These are phyloP conservation scores for Diaphora mendica DNA, from an alignment of 2,888 invertebrate genomes.

Conservation along the genomic window DNA sequence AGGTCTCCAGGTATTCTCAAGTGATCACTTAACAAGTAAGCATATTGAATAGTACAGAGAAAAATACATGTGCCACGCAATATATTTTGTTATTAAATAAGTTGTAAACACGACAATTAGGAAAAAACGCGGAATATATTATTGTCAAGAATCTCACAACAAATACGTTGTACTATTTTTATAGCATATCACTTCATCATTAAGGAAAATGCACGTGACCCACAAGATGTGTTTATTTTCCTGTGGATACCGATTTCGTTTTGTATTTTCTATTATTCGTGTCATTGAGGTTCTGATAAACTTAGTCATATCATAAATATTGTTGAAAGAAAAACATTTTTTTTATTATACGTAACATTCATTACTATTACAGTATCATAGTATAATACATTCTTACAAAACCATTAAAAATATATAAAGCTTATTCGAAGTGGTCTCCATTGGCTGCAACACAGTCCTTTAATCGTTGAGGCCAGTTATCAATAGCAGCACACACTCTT, in stretches of 20 bases:
- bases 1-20: not conserved
- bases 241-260: not conserved
- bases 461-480: too few relatives aligned
- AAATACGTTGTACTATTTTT: not conserved
- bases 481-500: not conserved
- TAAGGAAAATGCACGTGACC: not conserved
- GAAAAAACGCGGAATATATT: not conserved
- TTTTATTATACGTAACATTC: too few relatives aligned
- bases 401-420: too few relatives aligned
- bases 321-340: too few relatives aligned
- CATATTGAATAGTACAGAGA: not conserved
- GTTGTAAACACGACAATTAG: slow-evolving; percentile 1
- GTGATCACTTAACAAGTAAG: not conserved
- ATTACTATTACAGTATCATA: too few relatives aligned
- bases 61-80: not conserved
- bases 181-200: not conserved
- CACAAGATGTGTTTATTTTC: not conserved
- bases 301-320: not conserved
- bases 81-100: not conserved
- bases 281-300: not conserved
- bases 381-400: too few relatives aligned
- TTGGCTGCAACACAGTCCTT: too few relatives aligned
- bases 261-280: not conserved
- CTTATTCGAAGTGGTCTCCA: too few relatives aligned
- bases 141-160: not conserved